A percentile compares a stretch with the other conserved stretches of the same genome.
These are phyloP conservation scores for Acanthosepion pharaonis DNA, from an alignment of 2,888 invertebrate species.

Conservation along the genomic window DNA sequence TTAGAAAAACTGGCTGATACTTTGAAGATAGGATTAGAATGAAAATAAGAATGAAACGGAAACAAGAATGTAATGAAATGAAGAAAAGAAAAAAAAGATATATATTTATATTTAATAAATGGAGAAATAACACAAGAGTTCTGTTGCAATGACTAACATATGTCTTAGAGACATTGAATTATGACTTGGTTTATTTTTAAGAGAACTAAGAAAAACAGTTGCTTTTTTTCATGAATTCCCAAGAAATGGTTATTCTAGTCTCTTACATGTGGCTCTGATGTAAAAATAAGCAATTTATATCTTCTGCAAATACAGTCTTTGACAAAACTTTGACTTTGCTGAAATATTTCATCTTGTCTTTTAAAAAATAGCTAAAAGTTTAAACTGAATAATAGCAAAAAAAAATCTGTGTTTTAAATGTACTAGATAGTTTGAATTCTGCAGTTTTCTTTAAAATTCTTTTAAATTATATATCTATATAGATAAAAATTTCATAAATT, in stretches of 20 bases:
- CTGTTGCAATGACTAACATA: not conserved
- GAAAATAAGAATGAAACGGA: constrained; percentile 1
- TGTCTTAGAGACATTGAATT: not conserved
- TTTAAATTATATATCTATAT: too few species aligned
- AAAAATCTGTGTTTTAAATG: too few species aligned
- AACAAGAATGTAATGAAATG: not conserved
- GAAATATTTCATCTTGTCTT: not conserved
- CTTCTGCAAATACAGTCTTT: not conserved
- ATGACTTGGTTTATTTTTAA: not conserved
- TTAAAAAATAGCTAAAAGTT: too few species aligned
- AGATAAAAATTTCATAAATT: too few species aligned
- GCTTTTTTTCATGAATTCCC: not conserved
- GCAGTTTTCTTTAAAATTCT: too few species aligned
- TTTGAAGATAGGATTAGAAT: too few species aligned
- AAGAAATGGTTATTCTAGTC: constrained; percentile 21
- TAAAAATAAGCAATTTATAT: not conserved
- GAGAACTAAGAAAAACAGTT: constrained; percentile 20
- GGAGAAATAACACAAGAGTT: not conserved
- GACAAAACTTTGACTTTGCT: not conserved
- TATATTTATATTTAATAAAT: constrained; percentile 18
- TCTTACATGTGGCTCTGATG: not conserved
- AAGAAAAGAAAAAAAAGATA: not conserved
- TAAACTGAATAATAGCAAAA: too few species aligned
- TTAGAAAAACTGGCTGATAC: not conserved
- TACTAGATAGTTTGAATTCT: too few species aligned